These are phyloP conservation scores for Stenichneumon culpator DNA, from an alignment of 2,888 invertebrate genomes.

Conservation along the genomic window DNA sequence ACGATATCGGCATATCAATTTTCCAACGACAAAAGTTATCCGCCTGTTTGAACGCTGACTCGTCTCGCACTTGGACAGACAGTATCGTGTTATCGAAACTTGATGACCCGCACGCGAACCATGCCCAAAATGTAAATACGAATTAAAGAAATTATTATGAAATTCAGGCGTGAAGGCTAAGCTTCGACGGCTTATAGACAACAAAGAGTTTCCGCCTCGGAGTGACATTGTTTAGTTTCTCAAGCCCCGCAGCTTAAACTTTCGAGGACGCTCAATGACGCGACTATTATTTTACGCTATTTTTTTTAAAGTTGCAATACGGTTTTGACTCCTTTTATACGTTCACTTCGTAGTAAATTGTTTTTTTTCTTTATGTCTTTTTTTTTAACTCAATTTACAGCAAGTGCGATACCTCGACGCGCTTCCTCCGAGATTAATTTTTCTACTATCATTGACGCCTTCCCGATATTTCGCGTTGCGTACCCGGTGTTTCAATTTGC, in stretches of 20 bases:
- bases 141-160: background rate
- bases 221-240: background rate
- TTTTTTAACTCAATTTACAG: background rate
- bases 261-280: constrained; percentile 1
- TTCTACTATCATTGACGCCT: constrained; percentile 45
- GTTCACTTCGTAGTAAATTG: background rate
- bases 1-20: constrained; percentile 52
- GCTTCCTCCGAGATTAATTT: constrained; percentile 27
- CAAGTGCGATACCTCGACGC: background rate
- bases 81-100: background rate
- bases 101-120: background rate
- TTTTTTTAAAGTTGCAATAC: background rate
- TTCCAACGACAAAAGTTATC: constrained; percentile 1
- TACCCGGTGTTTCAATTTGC: background rate
- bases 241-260: constrained; percentile 29
- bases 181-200: constrained; percentile 3
- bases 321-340: constrained; percentile 4
- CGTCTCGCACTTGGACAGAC: background rate
- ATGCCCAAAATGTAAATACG: constrained; percentile 4
- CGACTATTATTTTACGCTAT: constrained; percentile 26
- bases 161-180: background rate
- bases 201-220: background rate
- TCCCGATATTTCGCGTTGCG: constrained; percentile 11
- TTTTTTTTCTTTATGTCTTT: constrained; percentile 15
- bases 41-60: background rate